phyloP scores from a whole-genome alignment of 2,113 vertebrate species.

The Atractosteus spatula region DNA sequence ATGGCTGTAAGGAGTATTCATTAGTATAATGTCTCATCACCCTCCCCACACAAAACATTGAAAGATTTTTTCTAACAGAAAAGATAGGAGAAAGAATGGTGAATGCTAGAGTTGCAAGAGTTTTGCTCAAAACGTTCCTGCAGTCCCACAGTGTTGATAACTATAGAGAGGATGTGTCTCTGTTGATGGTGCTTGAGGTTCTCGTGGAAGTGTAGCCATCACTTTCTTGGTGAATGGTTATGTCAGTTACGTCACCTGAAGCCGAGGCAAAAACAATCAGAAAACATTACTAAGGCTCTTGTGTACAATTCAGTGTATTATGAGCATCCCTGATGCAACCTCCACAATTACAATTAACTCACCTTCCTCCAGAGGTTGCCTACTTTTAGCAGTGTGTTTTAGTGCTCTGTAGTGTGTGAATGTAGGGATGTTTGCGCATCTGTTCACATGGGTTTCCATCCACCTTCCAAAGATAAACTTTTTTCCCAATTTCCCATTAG shows the following conservation, averaged over 20 bases:
- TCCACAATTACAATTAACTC: not conserved
- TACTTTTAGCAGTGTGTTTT: not conserved
- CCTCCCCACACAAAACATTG: conserved; percentile 2
- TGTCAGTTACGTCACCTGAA: conserved; percentile 24
- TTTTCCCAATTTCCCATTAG: too few relatives aligned
- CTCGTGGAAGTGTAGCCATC: not conserved
- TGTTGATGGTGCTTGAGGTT: not conserved
- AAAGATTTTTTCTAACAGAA: not conserved
- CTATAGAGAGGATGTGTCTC: not conserved
- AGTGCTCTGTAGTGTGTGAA: too few relatives aligned
- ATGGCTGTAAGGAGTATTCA: not conserved
- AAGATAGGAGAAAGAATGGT: conserved; percentile 1
- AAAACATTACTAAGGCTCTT: not conserved
- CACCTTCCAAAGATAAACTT: too few relatives aligned
- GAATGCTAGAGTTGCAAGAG: not conserved
- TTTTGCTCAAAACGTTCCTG: not conserved
- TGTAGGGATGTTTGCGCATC: too few relatives aligned
- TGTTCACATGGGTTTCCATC: too few relatives aligned
- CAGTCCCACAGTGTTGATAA: not conserved
- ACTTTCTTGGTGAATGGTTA: not conserved
- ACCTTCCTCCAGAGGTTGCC: not conserved
- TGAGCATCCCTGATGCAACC: not conserved
- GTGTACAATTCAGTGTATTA: not conserved
- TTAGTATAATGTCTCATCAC: not conserved
- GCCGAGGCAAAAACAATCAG: not conserved